Evolutionary conservation across 1,140 invertebrate species (phyloP).

Genomic region (Drosophila sp.): DNA sequence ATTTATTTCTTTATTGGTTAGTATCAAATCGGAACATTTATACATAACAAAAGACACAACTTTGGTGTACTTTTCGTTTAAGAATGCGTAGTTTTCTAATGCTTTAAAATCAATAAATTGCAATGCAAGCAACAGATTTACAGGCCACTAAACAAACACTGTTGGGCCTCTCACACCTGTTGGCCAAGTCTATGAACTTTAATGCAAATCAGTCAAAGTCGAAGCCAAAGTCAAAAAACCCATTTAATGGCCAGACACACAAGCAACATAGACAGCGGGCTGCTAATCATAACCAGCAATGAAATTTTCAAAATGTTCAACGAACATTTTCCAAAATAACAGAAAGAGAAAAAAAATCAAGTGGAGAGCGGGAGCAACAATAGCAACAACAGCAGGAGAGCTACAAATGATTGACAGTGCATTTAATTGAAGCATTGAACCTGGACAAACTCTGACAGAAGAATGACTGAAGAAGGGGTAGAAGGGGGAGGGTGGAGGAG

Average conservation of each 20-base stretch:
- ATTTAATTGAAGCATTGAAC: slow-evolving; percentile 77
- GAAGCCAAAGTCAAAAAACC: slow-evolving; percentile 53
- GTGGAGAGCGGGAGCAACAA: slow-evolving; percentile 29
- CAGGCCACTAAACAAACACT: not conserved
- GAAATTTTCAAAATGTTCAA: slow-evolving; percentile 55
- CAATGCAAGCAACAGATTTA: not conserved
- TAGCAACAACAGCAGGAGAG: slow-evolving; percentile 14
- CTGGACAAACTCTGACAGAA: slow-evolving; percentile 17
- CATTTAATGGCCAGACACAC: slow-evolving; percentile 34
- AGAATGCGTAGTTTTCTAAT: not conserved
- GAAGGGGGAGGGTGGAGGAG: not conserved
- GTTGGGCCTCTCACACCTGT: slow-evolving; percentile 15
- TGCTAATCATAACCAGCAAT: slow-evolving; percentile 63
- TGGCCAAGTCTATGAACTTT: slow-evolving; percentile 20
- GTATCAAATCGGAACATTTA: no score
- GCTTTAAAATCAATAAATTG: not conserved
- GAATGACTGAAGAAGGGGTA: not conserved
- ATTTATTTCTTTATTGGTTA: no score
- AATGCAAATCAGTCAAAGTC: slow-evolving; percentile 48
- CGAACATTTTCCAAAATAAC: slow-evolving; percentile 28
- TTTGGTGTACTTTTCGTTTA: no score
- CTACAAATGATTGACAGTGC: slow-evolving; percentile 69
- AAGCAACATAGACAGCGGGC: slow-evolving; percentile 18
- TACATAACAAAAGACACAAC: no score
- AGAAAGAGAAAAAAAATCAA: not conserved